Percentiles rank a stretch among this genome's conserved stretches.
Evolutionary conservation across 2,888 invertebrate genomes (phyloP).

Genomic region (Trachelus iudaicus): DNA sequence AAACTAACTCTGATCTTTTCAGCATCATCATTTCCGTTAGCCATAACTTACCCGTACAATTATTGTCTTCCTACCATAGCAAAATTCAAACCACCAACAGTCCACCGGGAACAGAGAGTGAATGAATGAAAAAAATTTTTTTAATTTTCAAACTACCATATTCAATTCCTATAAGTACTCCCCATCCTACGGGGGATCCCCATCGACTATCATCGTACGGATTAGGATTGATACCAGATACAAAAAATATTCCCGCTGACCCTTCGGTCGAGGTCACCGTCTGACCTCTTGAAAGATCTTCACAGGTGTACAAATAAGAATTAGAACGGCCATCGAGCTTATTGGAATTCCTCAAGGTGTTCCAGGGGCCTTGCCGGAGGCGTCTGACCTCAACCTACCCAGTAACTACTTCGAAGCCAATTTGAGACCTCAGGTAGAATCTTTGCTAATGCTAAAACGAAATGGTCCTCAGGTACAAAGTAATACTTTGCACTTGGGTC

Average conservation of each 20-base stretch:
- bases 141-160: no score
- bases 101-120: no score
- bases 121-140: no score
- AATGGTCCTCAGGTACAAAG: not conserved
- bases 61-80: not conserved
- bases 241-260: not conserved
- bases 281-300: not conserved
- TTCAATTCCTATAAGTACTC: no score
- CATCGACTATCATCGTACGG: not conserved
- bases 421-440: not conserved
- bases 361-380: not conserved
- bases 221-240: not conserved
- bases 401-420: not conserved
- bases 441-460: not conserved
- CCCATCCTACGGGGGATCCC: not conserved
- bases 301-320: not conserved
- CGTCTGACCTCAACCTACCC: not conserved
- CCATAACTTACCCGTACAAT: not conserved
- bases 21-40: not conserved
- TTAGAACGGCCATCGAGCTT: not conserved
- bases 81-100: no score
- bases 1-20: not conserved
- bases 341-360: not conserved
- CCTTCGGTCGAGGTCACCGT: not conserved
- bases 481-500: not conserved